Conservation (phyloP, 2,113 vertebrate species). For the Aphelocoma coerulescens region DNA sequence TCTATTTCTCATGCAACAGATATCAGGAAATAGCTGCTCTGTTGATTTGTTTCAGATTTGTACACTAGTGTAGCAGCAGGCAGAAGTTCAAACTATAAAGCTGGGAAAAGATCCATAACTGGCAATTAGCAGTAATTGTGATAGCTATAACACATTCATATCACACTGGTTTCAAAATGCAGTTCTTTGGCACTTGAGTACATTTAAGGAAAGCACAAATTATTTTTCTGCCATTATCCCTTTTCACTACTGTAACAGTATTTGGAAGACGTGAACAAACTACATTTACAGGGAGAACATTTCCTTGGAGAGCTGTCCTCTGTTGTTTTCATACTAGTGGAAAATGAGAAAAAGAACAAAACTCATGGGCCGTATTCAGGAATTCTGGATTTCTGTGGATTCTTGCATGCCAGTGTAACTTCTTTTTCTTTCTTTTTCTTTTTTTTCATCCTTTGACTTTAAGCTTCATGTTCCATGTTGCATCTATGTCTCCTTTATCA, state of each 20-base stretch:
- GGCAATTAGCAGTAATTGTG: slow-evolving; percentile 16
- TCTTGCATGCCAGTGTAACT: neutral
- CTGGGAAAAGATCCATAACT: slow-evolving; percentile 11
- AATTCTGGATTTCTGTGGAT: neutral
- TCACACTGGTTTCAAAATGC: neutral
- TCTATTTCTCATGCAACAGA: neutral
- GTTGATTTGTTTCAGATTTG: neutral
- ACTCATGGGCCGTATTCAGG: neutral
- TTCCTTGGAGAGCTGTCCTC: neutral
- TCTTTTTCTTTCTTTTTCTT: fast-evolving
- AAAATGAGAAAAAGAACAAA: neutral
- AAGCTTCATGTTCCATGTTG: fast-evolving
- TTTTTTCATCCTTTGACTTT: fast-evolving
- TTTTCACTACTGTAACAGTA: neutral
- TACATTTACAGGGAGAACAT: neutral
- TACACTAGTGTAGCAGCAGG: neutral
- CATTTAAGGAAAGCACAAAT: neutral
- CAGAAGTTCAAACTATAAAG: neutral
- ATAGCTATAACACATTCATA: neutral
- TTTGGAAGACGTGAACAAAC: neutral
- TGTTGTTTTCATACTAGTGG: neutral
- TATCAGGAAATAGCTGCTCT: neutral
- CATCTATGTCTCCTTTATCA: neutral
- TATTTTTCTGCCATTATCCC: neutral
- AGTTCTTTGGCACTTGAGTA: neutral